phyloP scores from a whole-genome alignment of 2,797 vertebrate genomes.

The Falco biarmicus region DNA sequence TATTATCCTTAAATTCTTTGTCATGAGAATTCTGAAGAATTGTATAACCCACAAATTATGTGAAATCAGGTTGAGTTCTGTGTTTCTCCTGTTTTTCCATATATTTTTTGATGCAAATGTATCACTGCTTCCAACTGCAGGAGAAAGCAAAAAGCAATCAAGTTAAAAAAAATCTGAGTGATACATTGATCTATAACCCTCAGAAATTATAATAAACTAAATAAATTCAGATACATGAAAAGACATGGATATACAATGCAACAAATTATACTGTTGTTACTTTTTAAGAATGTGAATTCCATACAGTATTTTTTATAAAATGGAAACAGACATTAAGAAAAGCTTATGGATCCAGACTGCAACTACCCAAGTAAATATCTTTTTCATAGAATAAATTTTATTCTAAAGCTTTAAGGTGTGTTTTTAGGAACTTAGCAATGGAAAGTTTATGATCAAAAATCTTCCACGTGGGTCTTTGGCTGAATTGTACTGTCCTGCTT shows the following conservation, averaged over 20 bases:
- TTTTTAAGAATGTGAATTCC: neutral
- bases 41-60: neutral
- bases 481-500: neutral
- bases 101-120: neutral
- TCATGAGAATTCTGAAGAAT: neutral
- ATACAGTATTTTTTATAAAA: conserved; percentile 9
- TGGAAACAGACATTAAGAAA: neutral
- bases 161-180: neutral
- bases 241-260: neutral
- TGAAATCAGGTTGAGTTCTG: neutral
- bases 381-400: neutral
- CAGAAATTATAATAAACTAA: neutral
- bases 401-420: neutral
- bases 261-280: neutral
- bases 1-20: neutral
- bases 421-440: neutral
- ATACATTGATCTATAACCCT: neutral
- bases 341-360: neutral
- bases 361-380: neutral
- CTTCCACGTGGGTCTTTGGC: neutral
- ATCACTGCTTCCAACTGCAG: neutral
- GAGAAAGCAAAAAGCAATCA: neutral
- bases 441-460: neutral
- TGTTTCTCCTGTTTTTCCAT: neutral
- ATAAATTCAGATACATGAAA: neutral